Evolutionary conservation across 2,113 vertebrate species (phyloP).

Genomic region (Channa argus): DNA sequence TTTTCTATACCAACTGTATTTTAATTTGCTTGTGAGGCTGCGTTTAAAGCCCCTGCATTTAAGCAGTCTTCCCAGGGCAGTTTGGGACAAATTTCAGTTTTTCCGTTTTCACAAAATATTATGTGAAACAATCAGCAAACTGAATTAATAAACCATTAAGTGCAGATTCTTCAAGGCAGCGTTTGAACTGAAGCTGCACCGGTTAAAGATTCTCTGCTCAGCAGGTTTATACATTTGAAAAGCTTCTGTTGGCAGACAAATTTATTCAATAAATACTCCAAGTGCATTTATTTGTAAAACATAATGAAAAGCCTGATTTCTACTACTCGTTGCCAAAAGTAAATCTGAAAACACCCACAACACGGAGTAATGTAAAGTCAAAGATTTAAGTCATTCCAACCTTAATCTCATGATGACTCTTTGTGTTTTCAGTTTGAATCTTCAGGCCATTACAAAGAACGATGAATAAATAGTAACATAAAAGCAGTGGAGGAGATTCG

Average conservation of each 20-base stretch:
- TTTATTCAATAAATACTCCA: constrained; percentile 18
- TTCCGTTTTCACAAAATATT: constrained; percentile 5
- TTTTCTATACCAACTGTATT: too few relatives aligned
- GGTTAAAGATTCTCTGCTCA: neutral
- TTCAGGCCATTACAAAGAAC: constrained; percentile 20
- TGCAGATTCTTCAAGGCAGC: constrained; percentile 6
- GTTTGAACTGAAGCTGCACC: constrained; percentile 15
- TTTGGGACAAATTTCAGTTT: neutral
- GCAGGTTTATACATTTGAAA: constrained; percentile 1
- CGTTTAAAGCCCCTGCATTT: neutral
- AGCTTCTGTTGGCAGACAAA: constrained; percentile 1
- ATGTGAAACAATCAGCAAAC: constrained; percentile 8
- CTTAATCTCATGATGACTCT: neutral
- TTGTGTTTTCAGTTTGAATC: constrained; percentile 32
- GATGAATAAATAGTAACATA: constrained; percentile 23
- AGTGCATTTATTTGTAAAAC: constrained; percentile 13
- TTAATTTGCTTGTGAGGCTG: too few relatives aligned
- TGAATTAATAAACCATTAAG: constrained; percentile 31
- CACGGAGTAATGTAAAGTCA: neutral
- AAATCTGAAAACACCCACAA: constrained; percentile 13
- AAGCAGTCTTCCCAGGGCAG: too few relatives aligned
- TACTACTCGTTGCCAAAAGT: neutral
- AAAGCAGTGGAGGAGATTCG: constrained; percentile 10
- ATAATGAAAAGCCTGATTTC: neutral
- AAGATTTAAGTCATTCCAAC: neutral